Evolutionary conservation across 2,113 vertebrate species (phyloP).

Genomic region (Aspiorhynchus laticeps): DNA sequence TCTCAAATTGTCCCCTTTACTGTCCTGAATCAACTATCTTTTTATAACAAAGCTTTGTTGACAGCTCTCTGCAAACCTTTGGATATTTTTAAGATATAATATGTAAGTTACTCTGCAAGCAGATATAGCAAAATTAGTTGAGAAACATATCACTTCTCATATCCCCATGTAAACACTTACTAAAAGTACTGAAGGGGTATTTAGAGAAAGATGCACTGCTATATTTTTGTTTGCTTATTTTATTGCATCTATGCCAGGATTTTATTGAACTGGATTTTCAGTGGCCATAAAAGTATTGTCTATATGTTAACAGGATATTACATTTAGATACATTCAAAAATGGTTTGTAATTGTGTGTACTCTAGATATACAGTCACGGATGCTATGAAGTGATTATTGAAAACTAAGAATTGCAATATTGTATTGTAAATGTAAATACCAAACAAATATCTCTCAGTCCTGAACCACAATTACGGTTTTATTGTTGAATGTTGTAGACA

Average conservation of each 20-base stretch:
- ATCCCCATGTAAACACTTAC: background rate
- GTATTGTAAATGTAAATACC: background rate
- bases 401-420: background rate
- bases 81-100: background rate
- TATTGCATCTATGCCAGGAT: background rate
- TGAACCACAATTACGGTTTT: background rate
- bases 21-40: conserved; percentile 4
- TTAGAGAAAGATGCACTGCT: background rate
- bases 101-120: background rate
- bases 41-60: conserved; percentile 21
- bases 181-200: background rate
- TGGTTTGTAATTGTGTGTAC: background rate
- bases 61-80: background rate
- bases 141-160: background rate
- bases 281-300: conserved; percentile 27
- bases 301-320: conserved; percentile 49
- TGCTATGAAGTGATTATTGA: conserved; percentile 37
- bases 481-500: background rate
- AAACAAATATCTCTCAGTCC: background rate
- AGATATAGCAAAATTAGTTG: background rate
- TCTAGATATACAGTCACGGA: conserved; percentile 12
- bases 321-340: conserved; percentile 42
- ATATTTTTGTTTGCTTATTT: conserved; percentile 38
- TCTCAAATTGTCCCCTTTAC: conserved; percentile 9
- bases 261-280: conserved; percentile 20